Percentiles rank a stretch among this genome's conserved stretches.
Evolutionary conservation across 2,888 invertebrate species (phyloP).

Genomic region (Eupelmus urozonus): DNA sequence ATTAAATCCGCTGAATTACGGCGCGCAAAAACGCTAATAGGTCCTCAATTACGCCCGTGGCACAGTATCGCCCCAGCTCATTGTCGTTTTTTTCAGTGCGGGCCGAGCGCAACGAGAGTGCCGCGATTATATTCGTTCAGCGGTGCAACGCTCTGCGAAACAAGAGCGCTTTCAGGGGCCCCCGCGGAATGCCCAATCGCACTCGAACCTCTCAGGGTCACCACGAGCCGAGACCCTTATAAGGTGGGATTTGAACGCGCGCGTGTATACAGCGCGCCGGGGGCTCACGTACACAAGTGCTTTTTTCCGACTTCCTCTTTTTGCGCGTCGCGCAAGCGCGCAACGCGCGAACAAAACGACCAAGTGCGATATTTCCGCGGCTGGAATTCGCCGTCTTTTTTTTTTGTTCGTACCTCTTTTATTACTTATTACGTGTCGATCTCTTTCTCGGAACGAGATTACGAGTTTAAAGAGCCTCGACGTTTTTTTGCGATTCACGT

Average conservation of each 20-base stretch:
- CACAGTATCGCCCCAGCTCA: neutral
- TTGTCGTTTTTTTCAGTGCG: constrained; percentile 38
- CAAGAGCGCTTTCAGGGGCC: constrained; percentile 18
- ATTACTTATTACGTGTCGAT: constrained; percentile 29
- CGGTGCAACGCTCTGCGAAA: neutral
- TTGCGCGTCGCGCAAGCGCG: constrained; percentile 29
- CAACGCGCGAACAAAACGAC: neutral
- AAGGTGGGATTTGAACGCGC: constrained; percentile 42
- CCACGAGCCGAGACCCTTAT: constrained; percentile 28
- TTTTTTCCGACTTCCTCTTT: constrained; percentile 37
- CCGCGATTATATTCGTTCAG: constrained; percentile 20
- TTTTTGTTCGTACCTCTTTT: neutral
- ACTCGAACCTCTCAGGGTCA: constrained; percentile 43
- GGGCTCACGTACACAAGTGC: too few relatives aligned
- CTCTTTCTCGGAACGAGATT: constrained; percentile 39
- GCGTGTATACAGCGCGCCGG: too few relatives aligned
- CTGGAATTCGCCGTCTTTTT: neutral
- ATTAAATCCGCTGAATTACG: constrained; percentile 50
- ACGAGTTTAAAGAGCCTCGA: neutral
- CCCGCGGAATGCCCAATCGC: constrained; percentile 50
- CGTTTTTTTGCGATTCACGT: neutral
- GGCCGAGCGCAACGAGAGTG: neutral
- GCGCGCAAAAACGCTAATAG: constrained; percentile 45
- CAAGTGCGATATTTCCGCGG: constrained; percentile 17
- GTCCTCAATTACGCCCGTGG: constrained; percentile 36